Evolutionary conservation across 2,888 invertebrate species (phyloP), one percentile per base, ranked within the genome.

Genomic region (Drosophila nr. fundita): DNA sequence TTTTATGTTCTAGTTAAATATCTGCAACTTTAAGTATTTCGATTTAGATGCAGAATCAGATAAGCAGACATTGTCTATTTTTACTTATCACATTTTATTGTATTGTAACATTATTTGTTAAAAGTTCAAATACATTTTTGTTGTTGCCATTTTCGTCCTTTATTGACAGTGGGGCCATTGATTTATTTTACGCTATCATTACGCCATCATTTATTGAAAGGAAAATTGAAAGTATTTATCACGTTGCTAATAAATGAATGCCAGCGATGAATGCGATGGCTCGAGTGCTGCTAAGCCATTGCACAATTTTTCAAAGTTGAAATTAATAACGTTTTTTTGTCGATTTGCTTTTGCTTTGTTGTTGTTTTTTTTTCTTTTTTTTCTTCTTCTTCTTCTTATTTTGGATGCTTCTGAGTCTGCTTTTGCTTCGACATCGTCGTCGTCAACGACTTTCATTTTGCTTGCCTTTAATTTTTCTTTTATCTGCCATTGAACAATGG

Each of bases 401-500:
- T 70, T 32, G 4, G 29, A 55, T 78, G 55, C 55, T 72, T 59
- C 52, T 73, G 55, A 62, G 48, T 67, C 40, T 45, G 45, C 45
- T 45, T 8, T 15, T 15, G 2, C 24, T 45, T 24, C 45, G 72
- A 57, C 53, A 57, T 49, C 65, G 40, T 15, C 49, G 40, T 38
- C 72, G 62, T 55, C 59, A 61, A 64, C 62, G 78, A 73, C 76
- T 87, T 83, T 83, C 82, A 89, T 86, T 86, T 77, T 55, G 84
- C 85, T 90, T 87, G 73, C 84, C 87, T 86, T 90, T 86, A 89
- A 87, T 87, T 86, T 88, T 90, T 90, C 90, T 86, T 87, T 89
- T 89, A 88, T 86, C 90, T 87, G 87, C 90, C 85, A 89, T 84
- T 89, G 87, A 89, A 87, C 89, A 87, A 87, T 89, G 79, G 87